Evolutionary conservation across 2,113 vertebrate species (phyloP), one percentile per base, ranked within the genome.

Genomic region (Tyrannus savana): DNA sequence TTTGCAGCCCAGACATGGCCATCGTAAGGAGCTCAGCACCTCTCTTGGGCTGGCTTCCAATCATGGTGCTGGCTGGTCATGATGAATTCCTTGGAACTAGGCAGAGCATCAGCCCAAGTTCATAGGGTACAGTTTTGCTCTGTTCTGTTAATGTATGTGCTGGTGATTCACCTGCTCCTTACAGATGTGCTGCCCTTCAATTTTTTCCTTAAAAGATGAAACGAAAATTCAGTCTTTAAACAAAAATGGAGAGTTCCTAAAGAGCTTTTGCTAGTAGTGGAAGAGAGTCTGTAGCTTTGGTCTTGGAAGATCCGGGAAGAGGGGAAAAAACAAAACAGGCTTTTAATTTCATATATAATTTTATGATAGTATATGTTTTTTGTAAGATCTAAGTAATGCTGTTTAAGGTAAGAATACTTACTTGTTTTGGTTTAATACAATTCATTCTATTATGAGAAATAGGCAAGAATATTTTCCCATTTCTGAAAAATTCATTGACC

Each of bases 201-300:
- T 37, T 78, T 58, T 86, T 78, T 28, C 15, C 14, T 59, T 72
- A 15, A 39, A 84, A 87, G 16, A 64, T 64, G 39, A 76, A 63
- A 44, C 14, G 19, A 42, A 73, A 88, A 11, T 64, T 76, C 39
- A 72, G 4, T 64, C 27, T 86, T 72, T 1, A 87, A 66, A 23
- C 25, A 76, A 52, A 85, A 72, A 2, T 1, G 0, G 2, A 0
- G 0, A 41, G 21, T 63, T 93, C 84, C 33, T 84, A 24, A 71
- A 39, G 47, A 53, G 17, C 49, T 80, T 9, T n/a, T 66, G n/a
- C 6, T 35, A 42, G 33, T 58, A 59, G 19, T 9, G 1, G 31
- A 76, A 55, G 8, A 56, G 11, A 62, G 5, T 33, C 24, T 60
- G 31, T 52, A 42, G 31, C 33, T 91, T 67, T 81, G 15, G 6